Evolutionary conservation across 2,797 vertebrate genomes (phyloP).

Genomic region (Falco berigora): DNA sequence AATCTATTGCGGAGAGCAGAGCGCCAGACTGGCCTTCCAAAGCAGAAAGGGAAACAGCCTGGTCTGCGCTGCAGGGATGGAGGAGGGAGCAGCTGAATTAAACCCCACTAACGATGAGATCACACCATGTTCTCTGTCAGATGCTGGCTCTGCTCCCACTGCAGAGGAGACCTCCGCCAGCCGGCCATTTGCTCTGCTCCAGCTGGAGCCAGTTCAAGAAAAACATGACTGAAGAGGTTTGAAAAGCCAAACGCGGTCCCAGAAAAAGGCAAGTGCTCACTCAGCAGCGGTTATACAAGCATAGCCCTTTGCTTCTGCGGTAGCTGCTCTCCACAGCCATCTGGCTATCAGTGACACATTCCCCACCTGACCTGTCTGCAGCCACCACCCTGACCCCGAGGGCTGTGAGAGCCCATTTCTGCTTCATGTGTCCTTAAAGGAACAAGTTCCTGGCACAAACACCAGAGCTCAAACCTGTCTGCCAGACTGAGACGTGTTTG

Average conservation of each 20-base stretch:
- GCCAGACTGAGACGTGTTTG: background rate
- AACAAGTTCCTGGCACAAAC: background rate
- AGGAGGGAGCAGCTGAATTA: background rate
- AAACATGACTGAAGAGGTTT: background rate
- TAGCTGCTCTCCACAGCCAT: background rate
- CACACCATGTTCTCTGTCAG: rapidly evolving
- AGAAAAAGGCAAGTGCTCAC: background rate
- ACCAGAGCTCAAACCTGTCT: background rate
- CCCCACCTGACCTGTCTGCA: background rate
- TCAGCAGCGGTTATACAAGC: background rate
- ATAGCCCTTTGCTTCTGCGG: background rate
- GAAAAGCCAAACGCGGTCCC: background rate
- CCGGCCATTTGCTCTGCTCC: background rate
- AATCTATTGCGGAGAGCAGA: rapidly evolving
- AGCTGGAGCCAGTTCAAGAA: background rate
- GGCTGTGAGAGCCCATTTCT: background rate
- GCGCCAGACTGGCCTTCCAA: rapidly evolving
- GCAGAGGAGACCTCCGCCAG: background rate
- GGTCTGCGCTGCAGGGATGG: background rate
- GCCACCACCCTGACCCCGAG: background rate
- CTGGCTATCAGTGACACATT: background rate
- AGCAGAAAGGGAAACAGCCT: background rate
- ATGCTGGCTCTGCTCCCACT: background rate
- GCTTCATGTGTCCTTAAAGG: background rate
- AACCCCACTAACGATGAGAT: background rate